Evolutionary conservation across 2,888 invertebrate species (phyloP).

Genomic region (Morpho deidamia): DNA sequence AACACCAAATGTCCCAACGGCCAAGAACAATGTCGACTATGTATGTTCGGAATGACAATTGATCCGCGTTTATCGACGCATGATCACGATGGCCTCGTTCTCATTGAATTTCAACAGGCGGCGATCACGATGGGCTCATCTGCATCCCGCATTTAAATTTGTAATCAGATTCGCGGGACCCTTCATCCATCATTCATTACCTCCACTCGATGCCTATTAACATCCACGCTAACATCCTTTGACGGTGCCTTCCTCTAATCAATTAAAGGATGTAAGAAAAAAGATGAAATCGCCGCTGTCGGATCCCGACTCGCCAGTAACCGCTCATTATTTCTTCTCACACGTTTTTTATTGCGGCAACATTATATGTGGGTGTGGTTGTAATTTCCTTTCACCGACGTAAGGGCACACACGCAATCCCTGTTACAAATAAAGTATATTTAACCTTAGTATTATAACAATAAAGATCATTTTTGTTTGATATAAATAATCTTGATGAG

Average conservation of each 20-base stretch:
- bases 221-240: constrained; percentile 35
- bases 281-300: constrained; percentile 53
- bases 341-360: constrained; percentile 77
- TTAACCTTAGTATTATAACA: constrained; percentile 27
- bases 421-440: constrained; percentile 30
- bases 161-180: constrained; percentile 60
- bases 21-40: constrained; percentile 8
- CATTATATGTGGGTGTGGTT: constrained; percentile 79
- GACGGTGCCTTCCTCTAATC: constrained; percentile 59
- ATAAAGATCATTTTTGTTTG: constrained; percentile 35
- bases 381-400: constrained; percentile 79
- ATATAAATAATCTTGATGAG: constrained; percentile 46
- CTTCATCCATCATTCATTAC: constrained; percentile 68
- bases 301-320: constrained; percentile 68
- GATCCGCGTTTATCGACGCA: constrained; percentile 35
- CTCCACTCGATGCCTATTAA: constrained; percentile 32
- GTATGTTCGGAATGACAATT: constrained; percentile 21
- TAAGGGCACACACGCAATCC: constrained; percentile 77
- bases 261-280: constrained; percentile 66
- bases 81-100: constrained; percentile 50
- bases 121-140: constrained; percentile 45
- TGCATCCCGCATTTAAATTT: constrained; percentile 65
- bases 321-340: constrained; percentile 78
- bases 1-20: constrained; percentile 6
- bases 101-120: constrained; percentile 52